Evolutionary conservation across 2,797 vertebrate genomes (phyloP), one percentile per base, ranked within the genome.

Genomic region (Anniella stebbinsi): DNA sequence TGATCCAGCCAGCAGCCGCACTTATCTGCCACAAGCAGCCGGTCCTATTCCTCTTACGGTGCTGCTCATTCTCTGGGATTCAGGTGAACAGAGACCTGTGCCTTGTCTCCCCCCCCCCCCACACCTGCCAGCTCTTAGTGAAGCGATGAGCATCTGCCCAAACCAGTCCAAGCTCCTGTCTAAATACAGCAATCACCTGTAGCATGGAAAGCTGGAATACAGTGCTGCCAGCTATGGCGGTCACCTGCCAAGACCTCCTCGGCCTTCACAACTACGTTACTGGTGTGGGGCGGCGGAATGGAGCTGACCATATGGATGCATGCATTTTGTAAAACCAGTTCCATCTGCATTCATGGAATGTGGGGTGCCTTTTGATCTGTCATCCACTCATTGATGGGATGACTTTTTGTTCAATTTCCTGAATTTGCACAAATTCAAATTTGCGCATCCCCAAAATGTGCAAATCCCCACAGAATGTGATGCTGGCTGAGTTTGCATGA

Each of bases 131-230:
- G 38, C n/a, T 63, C 76, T 67, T 30, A 21, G 89, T 33, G 72
- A 38, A 94, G 93, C 88, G 45, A 57, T n/a, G n/a, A n/a, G n/a
- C n/a, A n/a, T 10, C 48, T 86, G 51, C 84, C 36, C 69, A 86
- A 41, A 54, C 2, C 45, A 70, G 67, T 67, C 28, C 23, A 28
- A 25, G n/a, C 36, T 76, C 84, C 86, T 67, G 41, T 48, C 41
- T 67, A 76, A 54, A 18, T 54, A 18, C 25, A 57, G 51, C 51
- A 38, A 54, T 54, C 51, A 9, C 11, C 45, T 45, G 45, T 45
- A 72, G 63, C 38, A 41, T 66, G 25, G 15, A 73, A 73, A 67
- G 80, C 36, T 25, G 21, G 28, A 36, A n/a, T 57, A 21, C 6
- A 17, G 25, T 75, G 12, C 23, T 80, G 72, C 86, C 75, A 78